These are phyloP conservation scores for Furcula furcula DNA, from an alignment of 2,888 invertebrate species.

Conservation along the genomic window DNA sequence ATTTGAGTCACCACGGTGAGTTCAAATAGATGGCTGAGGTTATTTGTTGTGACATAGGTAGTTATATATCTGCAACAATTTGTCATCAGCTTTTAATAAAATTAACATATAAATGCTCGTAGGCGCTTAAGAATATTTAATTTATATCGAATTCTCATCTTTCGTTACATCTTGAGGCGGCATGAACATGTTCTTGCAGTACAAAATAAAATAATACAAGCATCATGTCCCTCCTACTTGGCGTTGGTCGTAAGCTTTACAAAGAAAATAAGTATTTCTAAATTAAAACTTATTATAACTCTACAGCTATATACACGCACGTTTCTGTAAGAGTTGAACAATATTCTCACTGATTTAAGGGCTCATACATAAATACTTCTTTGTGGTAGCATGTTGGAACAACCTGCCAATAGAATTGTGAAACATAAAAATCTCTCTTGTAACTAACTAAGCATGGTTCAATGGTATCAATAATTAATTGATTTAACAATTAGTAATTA, in stretches of 20 bases:
- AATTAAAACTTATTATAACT: not conserved
- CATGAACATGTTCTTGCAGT: slow-evolving; percentile 13
- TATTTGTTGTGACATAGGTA: slow-evolving; percentile 77
- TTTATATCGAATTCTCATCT: slow-evolving; percentile 3
- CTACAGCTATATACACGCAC: not conserved
- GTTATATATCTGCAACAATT: slow-evolving; percentile 54
- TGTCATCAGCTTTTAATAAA: slow-evolving; percentile 50
- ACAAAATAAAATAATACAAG: slow-evolving; percentile 25
- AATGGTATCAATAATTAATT: too few relatives aligned
- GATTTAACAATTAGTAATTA: too few relatives aligned
- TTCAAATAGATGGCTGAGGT: slow-evolving; percentile 72
- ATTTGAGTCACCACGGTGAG: slow-evolving; percentile 78
- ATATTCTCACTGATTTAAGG: not conserved
- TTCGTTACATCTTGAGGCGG: slow-evolving; percentile 1
- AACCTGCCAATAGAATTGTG: not conserved
- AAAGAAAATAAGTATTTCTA: slow-evolving; percentile 24
- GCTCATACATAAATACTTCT: not conserved
- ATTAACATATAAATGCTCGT: slow-evolving; percentile 12
- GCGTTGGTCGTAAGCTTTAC: slow-evolving; percentile 57
- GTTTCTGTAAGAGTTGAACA: not conserved
- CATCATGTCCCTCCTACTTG: slow-evolving; percentile 45
- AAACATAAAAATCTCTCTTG: not conserved
- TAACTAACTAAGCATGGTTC: too few relatives aligned
- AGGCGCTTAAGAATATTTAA: slow-evolving; percentile 2
- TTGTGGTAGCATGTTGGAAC: not conserved